Conservation (phyloP, 2,797 vertebrate species). For the Holocentrus rufus region DNA sequence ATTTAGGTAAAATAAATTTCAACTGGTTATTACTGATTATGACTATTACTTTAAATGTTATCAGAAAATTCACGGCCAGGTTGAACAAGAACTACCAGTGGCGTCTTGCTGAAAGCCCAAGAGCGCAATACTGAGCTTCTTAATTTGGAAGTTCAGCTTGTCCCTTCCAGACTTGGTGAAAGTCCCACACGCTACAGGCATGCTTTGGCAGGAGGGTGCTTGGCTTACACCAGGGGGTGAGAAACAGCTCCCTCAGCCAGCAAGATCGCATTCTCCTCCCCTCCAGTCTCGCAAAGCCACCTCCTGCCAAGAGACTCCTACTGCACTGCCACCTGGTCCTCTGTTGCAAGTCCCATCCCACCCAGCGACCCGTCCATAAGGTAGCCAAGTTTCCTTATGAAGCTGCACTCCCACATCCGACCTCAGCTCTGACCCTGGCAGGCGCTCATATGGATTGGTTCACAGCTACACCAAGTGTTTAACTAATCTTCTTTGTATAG, state of each 20-base stretch:
- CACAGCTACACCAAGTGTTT: slow-evolving; percentile 54
- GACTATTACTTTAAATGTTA: too few relatives aligned
- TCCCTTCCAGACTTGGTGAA: slow-evolving; percentile 62
- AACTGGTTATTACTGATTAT: too few relatives aligned
- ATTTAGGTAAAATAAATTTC: too few relatives aligned
- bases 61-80: neutral
- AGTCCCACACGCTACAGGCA: slow-evolving; percentile 66
- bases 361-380: slow-evolving; percentile 63
- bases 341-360: slow-evolving; percentile 64
- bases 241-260: slow-evolving; percentile 71
- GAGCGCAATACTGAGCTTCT: slow-evolving; percentile 20
- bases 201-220: slow-evolving; percentile 71
- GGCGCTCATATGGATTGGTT: slow-evolving; percentile 45
- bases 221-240: slow-evolving; percentile 65
- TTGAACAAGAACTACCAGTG: neutral
- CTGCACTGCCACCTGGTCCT: slow-evolving; percentile 75
- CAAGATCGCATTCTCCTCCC: slow-evolving; percentile 67
- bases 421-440: slow-evolving; percentile 62
- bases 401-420: slow-evolving; percentile 54
- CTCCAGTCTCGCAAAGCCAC: slow-evolving; percentile 66
- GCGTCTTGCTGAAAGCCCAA: neutral
- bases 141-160: slow-evolving; percentile 45
- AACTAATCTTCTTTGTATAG: slow-evolving; percentile 63
- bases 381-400: slow-evolving; percentile 59
- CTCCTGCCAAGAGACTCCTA: slow-evolving; percentile 73